Conservation (phyloP, 2,888 invertebrate genomes). For the Cheilosia soror region DNA sequence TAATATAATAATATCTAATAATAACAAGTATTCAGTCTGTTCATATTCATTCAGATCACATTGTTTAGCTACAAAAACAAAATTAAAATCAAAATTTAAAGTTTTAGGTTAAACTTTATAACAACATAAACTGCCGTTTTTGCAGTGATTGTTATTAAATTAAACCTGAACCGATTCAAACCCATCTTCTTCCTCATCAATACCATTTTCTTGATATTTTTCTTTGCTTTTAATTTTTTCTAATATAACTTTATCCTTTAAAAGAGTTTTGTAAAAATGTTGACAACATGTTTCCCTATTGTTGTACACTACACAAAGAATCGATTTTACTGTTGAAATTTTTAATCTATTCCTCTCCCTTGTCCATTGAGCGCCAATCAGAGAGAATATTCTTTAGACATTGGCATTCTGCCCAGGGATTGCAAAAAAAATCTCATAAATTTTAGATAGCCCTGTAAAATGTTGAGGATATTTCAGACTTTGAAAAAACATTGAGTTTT, state of each 20-base stretch:
- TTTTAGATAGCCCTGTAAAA: slow-evolving; percentile 3
- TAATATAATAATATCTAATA: neutral
- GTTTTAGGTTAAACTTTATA: neutral
- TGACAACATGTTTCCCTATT: neutral
- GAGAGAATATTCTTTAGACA: slow-evolving; percentile 21
- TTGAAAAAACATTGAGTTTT: neutral
- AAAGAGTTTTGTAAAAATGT: neutral
- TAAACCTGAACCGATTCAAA: neutral
- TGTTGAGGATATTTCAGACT: neutral
- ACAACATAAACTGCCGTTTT: neutral
- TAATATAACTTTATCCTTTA: slow-evolving; percentile 5
- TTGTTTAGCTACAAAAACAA: neutral
- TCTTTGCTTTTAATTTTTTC: slow-evolving; percentile 3
- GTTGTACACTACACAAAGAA: slow-evolving; percentile 16
- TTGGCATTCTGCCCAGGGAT: slow-evolving; percentile 18
- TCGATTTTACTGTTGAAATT: slow-evolving; percentile 9
- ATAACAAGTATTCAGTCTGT: slow-evolving; percentile 1
- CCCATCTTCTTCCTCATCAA: neutral
- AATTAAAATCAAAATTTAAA: neutral
- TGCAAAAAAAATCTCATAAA: slow-evolving; percentile 27
- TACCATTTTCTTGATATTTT: neutral
- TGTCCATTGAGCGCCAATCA: neutral
- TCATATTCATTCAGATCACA: neutral
- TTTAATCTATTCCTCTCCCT: slow-evolving; percentile 1
- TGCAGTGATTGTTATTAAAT: neutral